Base-by-base conservation (phyloP, 2,113 vertebrate genomes). In the Brachyhypopomus gauderio region DNA sequence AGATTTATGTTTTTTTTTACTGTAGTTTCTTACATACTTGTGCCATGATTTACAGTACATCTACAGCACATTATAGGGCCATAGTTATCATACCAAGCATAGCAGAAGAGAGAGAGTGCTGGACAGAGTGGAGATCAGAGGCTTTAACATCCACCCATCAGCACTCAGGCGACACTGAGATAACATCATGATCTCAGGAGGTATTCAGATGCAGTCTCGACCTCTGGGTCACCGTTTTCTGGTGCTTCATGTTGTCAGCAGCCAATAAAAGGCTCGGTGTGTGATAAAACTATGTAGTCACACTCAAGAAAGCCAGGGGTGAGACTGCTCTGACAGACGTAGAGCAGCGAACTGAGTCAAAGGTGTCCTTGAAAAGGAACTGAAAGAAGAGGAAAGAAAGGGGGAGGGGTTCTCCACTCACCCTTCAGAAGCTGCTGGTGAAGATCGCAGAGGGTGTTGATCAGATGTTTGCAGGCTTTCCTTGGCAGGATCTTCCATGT, bases 401-500 rank as follows among this genome's bases (percentile, higher is more conserved):
- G 59, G 4, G 16, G 27, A 3, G 16, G 27, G 58, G 30, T 81
- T 64, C 27, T 17, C 77, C 55, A 95, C 96, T 96, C 91, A 99
- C 98, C 94, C 90, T 97, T 95, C 81, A 93, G 92, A 83, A 99
- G 91, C 80, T 98, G 96, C 86, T 96, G 96, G 89, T 98, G 92
- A 60, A 99, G 92, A 83, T 93, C 96, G 91, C 90, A 96, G 88
- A 99, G 91, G 25, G 94, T 94, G 86, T 96, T 98, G 90, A 98
- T 94, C 87, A 99, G 93, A 89, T 97, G 95, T 91, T 99, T 99
- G 90, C 96, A 98, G 82, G 97, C 96, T 90, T 97, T 97, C 93
- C 98, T 96, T 83, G 98, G 98, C 85, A 99, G 89, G 78, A 95
- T 96, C 90, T 99, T 99, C 98, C 97, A 99, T 0, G 95, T 96